Percentiles rank a stretch among this genome's conserved stretches.
Evolutionary conservation across 2,797 vertebrate species (phyloP).

Genomic region (Sebastes nivosus): DNA sequence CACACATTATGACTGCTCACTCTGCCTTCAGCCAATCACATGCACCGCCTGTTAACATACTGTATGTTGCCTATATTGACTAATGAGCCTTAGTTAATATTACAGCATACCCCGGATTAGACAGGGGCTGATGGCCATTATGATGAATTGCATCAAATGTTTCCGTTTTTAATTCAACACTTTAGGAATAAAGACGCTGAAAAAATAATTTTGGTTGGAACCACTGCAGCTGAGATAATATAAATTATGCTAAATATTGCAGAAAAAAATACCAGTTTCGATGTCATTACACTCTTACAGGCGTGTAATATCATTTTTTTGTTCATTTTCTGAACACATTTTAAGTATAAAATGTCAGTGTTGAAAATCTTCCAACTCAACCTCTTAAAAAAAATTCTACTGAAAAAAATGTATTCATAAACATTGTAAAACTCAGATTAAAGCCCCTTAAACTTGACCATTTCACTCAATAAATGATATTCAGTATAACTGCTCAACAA

Average conservation of each 20-base stretch:
- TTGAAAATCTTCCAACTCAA: not conserved
- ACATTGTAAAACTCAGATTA: not conserved
- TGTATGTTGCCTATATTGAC: not conserved
- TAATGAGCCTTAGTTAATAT: not conserved
- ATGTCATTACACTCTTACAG: not conserved
- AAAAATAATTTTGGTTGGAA: not conserved
- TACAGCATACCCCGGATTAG: not conserved
- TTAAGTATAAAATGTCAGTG: not conserved
- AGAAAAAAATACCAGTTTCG: not conserved
- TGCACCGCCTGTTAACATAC: not conserved
- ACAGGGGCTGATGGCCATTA: not conserved
- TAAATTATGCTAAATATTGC: not conserved
- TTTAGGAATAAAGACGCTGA: not conserved
- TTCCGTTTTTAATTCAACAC: not conserved
- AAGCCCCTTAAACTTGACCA: not conserved
- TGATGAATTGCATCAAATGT: not conserved
- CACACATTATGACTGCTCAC: slow-evolving; percentile 3
- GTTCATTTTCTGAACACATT: not conserved
- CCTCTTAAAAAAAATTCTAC: no score
- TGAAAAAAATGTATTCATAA: not conserved
- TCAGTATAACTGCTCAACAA: rapidly evolving
- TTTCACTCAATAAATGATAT: not conserved
- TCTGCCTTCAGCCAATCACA: slow-evolving; percentile 9
- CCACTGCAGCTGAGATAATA: not conserved
- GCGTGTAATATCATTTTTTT: not conserved